Percentiles rank a stretch among this genome's conserved stretches.
These are phyloP conservation scores for Lacerta agilis DNA, from an alignment of 2,797 vertebrate species.

Conservation along the genomic window DNA sequence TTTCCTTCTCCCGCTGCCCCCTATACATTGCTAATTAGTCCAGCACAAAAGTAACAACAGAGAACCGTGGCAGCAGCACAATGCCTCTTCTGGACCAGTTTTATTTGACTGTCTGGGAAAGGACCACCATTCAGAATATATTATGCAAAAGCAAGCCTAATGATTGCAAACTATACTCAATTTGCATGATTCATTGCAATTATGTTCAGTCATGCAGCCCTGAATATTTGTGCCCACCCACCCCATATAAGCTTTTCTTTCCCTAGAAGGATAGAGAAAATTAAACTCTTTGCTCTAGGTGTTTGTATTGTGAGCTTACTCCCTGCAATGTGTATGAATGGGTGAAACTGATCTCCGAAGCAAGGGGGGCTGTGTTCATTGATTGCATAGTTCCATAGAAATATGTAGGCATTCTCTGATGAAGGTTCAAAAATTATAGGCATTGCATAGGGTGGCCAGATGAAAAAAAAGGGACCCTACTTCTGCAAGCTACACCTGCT, in stretches of 20 bases:
- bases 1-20: slow-evolving; percentile 11
- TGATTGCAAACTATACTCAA: not conserved
- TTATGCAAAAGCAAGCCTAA: not conserved
- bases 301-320: not conserved
- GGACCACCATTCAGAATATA: not conserved
- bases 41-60: not conserved
- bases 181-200: slow-evolving; percentile 4
- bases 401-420: not conserved
- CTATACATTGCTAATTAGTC: slow-evolving; percentile 4
- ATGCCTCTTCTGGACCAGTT: not conserved
- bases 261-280: not conserved
- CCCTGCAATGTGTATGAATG: not conserved
- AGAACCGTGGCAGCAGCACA: not conserved
- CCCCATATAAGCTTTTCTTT: not conserved
- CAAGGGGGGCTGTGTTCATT: not conserved
- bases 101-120: slow-evolving; percentile 1
- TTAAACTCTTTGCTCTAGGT: not conserved
- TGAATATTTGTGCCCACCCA: not conserved
- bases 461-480: not conserved
- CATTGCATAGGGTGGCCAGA: not conserved
- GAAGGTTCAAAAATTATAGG: not conserved
- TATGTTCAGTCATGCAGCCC: not conserved
- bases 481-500: not conserved
- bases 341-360: not conserved
- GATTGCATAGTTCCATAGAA: not conserved